Evolutionary conservation across 1,140 invertebrate species (phyloP).

Genomic region (Bradysia coprophila): DNA sequence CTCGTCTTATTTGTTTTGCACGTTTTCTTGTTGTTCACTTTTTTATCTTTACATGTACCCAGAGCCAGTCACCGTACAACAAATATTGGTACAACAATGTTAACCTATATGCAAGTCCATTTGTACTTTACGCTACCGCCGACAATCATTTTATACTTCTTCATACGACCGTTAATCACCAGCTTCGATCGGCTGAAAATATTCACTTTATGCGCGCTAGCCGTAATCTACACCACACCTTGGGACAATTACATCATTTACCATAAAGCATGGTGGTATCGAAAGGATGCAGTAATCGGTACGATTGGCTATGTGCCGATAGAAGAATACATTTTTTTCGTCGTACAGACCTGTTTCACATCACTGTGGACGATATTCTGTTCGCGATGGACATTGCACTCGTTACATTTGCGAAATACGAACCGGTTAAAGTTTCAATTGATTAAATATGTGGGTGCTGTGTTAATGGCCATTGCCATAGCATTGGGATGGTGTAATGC

Average conservation of each 20-base stretch:
- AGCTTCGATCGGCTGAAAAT: not conserved
- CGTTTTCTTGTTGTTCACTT: too few species aligned
- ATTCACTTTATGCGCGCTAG: not conserved
- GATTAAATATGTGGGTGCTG: not conserved
- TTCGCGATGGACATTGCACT: not conserved
- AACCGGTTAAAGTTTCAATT: not conserved
- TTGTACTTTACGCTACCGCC: not conserved
- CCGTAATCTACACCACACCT: not conserved
- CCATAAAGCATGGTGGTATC: not conserved
- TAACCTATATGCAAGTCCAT: not conserved
- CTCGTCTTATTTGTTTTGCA: too few species aligned
- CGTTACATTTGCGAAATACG: not conserved
- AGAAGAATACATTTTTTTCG: not conserved
- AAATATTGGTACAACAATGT: too few species aligned
- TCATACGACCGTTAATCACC: not conserved
- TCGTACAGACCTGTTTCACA: not conserved
- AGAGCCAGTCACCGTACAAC: too few species aligned
- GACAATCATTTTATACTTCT: not conserved
- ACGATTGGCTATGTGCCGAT: constrained; percentile 1
- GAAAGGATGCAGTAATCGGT: not conserved
- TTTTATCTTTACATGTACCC: too few species aligned
- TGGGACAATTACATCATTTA: not conserved
- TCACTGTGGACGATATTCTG: not conserved
- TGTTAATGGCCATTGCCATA: not conserved
- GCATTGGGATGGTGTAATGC: not conserved